Base-by-base conservation (phyloP, 1,140 invertebrate genomes). In the Venturia canescens region DNA sequence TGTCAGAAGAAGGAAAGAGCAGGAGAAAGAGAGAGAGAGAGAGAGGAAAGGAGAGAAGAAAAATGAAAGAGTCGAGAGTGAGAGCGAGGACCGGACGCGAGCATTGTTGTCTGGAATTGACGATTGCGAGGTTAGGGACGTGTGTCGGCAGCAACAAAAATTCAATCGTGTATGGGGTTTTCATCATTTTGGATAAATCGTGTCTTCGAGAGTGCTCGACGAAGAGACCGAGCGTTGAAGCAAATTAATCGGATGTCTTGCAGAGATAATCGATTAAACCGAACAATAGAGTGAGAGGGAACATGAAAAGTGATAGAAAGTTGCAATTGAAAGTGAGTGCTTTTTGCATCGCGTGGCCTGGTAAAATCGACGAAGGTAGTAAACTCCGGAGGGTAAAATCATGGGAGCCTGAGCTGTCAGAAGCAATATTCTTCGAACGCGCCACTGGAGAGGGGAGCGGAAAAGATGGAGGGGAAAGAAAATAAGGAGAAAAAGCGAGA, bases 381-480 rank as follows among this genome's bases (percentile, higher is more conserved):
- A 57, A 72, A 21, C 34, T 72, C 75, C 18, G 21, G 34, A 80
- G 67, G 80, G 79, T 79, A 23, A 82, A 38, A 21, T 38, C 66
- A 80, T 84, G 82, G 80, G 74, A 84, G 82, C 80, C 71, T 38
- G 26, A 23, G 70, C 70, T 72, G 70, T 72, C 70, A 72, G 34
- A 38, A 72, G 26, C 70, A 72, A 72, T 72, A 72, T 50, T 21
- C 70, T n/a, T 48, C 70, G 70, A 72, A 26, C 70, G 70, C 15
- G 70, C 11, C 48, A 75, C 31, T 60, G 69, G 70, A 67, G 48
- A 48, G 26, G 34, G 48, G 13, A 38, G 29, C 44, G 23, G 15
- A 23, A 57, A 57, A 57, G 26, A 57, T 18, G 21, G 53, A 57
- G 18, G 53, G 16, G 21, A n/a, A 57, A 48, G 11, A n/a, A 16